phyloP scores from a whole-genome alignment of 2,797 vertebrate species.

The Chromobotia macracanthus region DNA sequence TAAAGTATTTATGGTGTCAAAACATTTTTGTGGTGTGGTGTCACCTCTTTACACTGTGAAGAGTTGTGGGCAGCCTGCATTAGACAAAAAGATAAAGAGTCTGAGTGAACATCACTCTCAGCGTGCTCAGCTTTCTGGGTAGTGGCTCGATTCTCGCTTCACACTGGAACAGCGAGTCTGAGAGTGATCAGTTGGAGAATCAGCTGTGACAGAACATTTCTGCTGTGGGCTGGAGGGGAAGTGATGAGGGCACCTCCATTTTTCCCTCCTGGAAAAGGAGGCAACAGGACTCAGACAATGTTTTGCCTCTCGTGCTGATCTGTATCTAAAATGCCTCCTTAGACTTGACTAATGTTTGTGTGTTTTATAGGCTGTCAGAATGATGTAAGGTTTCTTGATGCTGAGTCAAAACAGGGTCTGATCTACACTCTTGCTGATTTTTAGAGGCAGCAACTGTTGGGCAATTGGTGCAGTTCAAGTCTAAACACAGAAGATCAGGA shows the following conservation, averaged over 20 bases:
- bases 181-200: slow-evolving; percentile 79
- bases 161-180: slow-evolving; percentile 61
- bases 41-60: background rate
- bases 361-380: slow-evolving; percentile 33
- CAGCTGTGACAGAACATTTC: slow-evolving; percentile 78
- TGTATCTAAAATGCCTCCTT: slow-evolving; percentile 48
- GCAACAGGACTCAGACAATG: background rate
- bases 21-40: slow-evolving; percentile 14
- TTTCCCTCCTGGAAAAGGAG: slow-evolving; percentile 53
- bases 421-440: slow-evolving; percentile 15
- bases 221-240: slow-evolving; percentile 61
- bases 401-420: slow-evolving; percentile 32
- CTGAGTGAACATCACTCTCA: slow-evolving; percentile 64
- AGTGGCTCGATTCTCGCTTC: slow-evolving; percentile 53
- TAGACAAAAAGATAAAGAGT: slow-evolving; percentile 11
- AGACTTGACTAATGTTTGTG: slow-evolving; percentile 41
- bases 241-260: slow-evolving; percentile 52
- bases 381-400: slow-evolving; percentile 36
- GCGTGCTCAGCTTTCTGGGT: slow-evolving; percentile 64
- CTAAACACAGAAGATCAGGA: background rate
- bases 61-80: slow-evolving; percentile 10
- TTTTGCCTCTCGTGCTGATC: slow-evolving; percentile 34
- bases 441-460: slow-evolving; percentile 1
- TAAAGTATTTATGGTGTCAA: too few species aligned
- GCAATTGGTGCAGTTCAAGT: background rate